Evolutionary conservation across 2,113 vertebrate species (phyloP).

Genomic region (Oncorhynchus nerka): DNA sequence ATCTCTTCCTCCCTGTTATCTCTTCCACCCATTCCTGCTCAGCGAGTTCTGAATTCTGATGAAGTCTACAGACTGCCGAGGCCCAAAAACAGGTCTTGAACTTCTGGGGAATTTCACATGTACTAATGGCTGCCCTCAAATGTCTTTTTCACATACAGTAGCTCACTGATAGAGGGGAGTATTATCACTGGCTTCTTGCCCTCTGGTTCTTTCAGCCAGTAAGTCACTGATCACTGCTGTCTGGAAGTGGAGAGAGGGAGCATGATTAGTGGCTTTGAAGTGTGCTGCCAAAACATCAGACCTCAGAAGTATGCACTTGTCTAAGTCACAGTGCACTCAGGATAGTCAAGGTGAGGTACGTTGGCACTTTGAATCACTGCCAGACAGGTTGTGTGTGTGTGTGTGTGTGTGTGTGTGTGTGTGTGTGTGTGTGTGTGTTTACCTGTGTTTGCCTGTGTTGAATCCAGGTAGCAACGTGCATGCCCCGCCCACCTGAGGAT

Average conservation of each 20-base stretch:
- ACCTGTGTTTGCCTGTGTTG: too few species aligned
- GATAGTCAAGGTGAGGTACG: background rate
- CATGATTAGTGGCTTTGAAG: background rate
- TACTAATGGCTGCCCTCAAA: too few species aligned
- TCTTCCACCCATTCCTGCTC: too few species aligned
- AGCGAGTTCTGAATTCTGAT: too few species aligned
- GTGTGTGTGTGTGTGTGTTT: background rate
- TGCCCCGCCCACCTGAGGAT: too few species aligned
- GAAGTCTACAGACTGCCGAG: too few species aligned
- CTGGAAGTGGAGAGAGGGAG: background rate
- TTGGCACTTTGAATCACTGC: background rate
- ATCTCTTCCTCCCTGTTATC: too few species aligned
- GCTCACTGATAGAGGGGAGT: conserved; percentile 6
- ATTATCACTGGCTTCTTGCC: background rate
- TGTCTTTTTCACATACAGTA: background rate
- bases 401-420: background rate
- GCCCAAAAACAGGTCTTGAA: too few species aligned
- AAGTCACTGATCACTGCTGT: background rate
- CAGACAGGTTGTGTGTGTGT: background rate
- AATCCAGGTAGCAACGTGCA: too few species aligned
- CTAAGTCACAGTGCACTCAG: conserved; percentile 1
- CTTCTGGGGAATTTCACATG: too few species aligned
- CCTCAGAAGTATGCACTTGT: background rate
- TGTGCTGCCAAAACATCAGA: background rate
- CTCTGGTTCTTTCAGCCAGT: background rate